These are phyloP conservation scores for Tetragonisca angustula DNA, from an alignment of 2,888 invertebrate species.

Conservation along the genomic window DNA sequence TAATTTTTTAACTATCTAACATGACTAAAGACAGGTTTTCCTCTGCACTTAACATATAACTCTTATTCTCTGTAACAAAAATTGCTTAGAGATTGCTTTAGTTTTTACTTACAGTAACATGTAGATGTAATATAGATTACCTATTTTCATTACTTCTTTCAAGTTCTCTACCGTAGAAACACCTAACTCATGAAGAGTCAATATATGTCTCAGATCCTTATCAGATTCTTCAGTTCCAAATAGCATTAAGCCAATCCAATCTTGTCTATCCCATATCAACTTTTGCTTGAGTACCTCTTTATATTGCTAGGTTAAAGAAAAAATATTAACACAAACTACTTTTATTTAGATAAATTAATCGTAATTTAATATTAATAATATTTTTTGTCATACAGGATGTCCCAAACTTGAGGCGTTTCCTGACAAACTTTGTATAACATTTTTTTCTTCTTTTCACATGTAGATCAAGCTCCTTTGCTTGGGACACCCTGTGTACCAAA, in stretches of 20 bases:
- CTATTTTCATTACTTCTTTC: conserved; percentile 50
- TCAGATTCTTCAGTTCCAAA: conserved; percentile 68
- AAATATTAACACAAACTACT: not conserved
- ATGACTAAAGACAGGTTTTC: not conserved
- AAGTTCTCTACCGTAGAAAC: conserved; percentile 51
- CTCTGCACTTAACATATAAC: not conserved
- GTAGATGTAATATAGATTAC: conserved; percentile 37
- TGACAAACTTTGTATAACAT: too few species aligned
- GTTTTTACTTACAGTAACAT: not conserved
- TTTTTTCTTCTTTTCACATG: too few species aligned
- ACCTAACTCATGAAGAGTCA: conserved; percentile 61
- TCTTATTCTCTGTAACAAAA: not conserved
- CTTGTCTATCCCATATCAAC: conserved; percentile 66
- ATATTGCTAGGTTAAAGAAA: conserved; percentile 45
- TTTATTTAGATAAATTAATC: not conserved
- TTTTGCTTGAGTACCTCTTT: conserved; percentile 68
- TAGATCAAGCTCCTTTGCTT: too few species aligned
- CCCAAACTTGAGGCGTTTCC: too few species aligned
- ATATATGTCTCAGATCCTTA: conserved; percentile 54
- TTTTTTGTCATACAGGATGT: not conserved
- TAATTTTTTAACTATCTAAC: not conserved
- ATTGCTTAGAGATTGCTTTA: not conserved
- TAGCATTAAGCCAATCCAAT: conserved; percentile 72
- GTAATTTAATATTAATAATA: not conserved
- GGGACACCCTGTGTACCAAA: not conserved